Evolutionary conservation across 1,140 invertebrate species (phyloP), one percentile per base, ranked within the genome.

Genomic region (Drosophila watanabei): DNA sequence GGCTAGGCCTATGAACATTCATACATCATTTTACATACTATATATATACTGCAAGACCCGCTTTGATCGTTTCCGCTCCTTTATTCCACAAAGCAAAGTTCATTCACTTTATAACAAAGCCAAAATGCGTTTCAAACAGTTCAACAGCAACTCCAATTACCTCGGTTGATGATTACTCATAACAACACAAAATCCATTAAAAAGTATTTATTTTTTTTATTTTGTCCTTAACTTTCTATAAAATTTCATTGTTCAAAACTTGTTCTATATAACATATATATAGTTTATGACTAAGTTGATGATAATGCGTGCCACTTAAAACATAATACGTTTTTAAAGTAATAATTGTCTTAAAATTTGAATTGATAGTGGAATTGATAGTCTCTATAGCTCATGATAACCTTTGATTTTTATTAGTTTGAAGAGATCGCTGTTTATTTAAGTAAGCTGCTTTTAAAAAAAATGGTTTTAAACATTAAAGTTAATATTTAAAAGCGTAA

Each of bases 101-200:
- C 75, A 71, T 79, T 79, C 65, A 64, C 72, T 57, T 18, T 11
- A 24, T 24, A 79, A 79, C 75, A 78, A 79, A 62, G 75, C 30
- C 35, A 2, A 70, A 79, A 52, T 79, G 75, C 75, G 75, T 58
- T 79, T 57, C 35, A 58, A 79, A 57, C 33, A 60, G 33, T 35
- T 61, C 49, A 61, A 24, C 52, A 20, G 14, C 9, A 39, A 57
- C 71, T 59, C n/a, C 30, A 20, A 6, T 52, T 30, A 30, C 30
- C 33, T 30, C 11, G 14, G 4, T 35, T 35, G 18, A 20, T 54
- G 11, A 78, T 78, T 78, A 77, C 57, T 70, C 75, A 79, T 33
- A 18, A 32, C 61, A 30, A 39, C n/a, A 32, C 39, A 51, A 51
- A 75, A 46, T 43, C 41, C 59, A 77, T 77, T 77, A 49, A 56